Base-by-base conservation (phyloP, 2,113 vertebrate genomes). In the Hippocampus barbouri region DNA sequence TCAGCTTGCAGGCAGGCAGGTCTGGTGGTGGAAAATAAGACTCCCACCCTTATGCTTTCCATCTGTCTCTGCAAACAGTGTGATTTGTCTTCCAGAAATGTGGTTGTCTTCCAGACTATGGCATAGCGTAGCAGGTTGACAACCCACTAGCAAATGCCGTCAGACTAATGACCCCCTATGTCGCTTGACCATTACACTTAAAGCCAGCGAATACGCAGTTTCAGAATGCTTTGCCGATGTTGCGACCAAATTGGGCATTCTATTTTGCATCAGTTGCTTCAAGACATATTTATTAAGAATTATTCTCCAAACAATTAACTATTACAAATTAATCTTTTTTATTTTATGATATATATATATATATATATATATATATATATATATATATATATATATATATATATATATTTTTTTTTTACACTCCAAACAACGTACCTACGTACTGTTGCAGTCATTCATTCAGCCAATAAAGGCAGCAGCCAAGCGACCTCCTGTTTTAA, bases 1-100 rank as follows among this genome's bases (percentile, higher is more conserved):
- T 89, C 85, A 89, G 91, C 89, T 92, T 83, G 87, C 86, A 91
- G 89, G 85, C 86, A 84, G 79, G 78, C 61, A 40, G 70, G 66
- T 82, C 72, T 84, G 56, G 8, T 45, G 73, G 83, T 63, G 70
- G 71, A 54, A 69, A 72, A 83, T 70, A 70, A 87, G 64, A 74
- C 57, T 54, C 6, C 27, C 38, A 25, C 49, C 43, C 63, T 18
- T 16, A 51, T 68, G 62, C 65, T 68, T 77, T 79, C 70, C 66
- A 21, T 69, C 38, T 23, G 60, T 82, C 59, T 16, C 11, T 68
- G 85, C 87, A 77, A 84, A 84, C 85, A 69, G 70, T 68, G 11
- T 74, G 38, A 76, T 73, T 68, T 56, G 21, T 56, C 71, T 72
- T 72, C 70, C 49, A 64, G 25, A 75, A 59, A 6, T 27, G 43